Evolutionary conservation across 2,113 vertebrate species (phyloP).

Genomic region (Scartelaos histophorus): DNA sequence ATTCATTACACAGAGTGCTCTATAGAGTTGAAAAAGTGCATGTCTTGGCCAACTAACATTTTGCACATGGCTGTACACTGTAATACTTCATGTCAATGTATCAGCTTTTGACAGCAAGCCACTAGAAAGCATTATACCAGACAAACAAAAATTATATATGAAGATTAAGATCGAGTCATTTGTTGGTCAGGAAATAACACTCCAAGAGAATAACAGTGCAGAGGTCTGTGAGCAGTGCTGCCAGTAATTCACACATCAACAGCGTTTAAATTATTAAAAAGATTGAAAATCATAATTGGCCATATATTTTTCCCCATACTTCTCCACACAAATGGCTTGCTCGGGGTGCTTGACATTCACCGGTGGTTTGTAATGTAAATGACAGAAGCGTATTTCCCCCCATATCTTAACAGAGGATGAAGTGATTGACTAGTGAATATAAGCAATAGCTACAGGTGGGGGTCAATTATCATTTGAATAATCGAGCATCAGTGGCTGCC

Average conservation of each 20-base stretch:
- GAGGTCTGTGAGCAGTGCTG: conserved; percentile 63
- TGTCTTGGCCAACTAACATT: conserved; percentile 62
- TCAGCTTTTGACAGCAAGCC: conserved; percentile 75
- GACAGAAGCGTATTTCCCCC: conserved; percentile 86
- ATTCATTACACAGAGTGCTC: conserved; percentile 67
- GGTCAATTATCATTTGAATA: conserved; percentile 99
- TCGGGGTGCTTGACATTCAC: conserved; percentile 94
- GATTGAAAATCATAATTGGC: conserved; percentile 88
- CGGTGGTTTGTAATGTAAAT: conserved; percentile 98
- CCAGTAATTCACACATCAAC: conserved; percentile 78
- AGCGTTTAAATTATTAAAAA: conserved; percentile 85
- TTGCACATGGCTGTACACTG: conserved; percentile 64
- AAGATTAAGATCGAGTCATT: conserved; percentile 80
- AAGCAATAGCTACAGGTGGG: conserved; percentile 93
- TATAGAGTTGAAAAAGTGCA: conserved; percentile 23
- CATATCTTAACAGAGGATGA: conserved; percentile 96
- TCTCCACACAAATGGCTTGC: conserved; percentile 81
- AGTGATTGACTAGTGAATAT: conserved; percentile 98
- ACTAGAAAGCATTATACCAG: conserved; percentile 74
- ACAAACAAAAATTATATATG: conserved; percentile 79
- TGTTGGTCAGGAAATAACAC: conserved; percentile 73
- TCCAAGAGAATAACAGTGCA: conserved; percentile 60
- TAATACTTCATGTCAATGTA: conserved; percentile 75
- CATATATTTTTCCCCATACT: conserved; percentile 85
- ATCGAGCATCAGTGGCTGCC: conserved; percentile 90